Evolutionary conservation across 1,140 invertebrate genomes (phyloP).

Genomic region (Subanguina moxae): DNA sequence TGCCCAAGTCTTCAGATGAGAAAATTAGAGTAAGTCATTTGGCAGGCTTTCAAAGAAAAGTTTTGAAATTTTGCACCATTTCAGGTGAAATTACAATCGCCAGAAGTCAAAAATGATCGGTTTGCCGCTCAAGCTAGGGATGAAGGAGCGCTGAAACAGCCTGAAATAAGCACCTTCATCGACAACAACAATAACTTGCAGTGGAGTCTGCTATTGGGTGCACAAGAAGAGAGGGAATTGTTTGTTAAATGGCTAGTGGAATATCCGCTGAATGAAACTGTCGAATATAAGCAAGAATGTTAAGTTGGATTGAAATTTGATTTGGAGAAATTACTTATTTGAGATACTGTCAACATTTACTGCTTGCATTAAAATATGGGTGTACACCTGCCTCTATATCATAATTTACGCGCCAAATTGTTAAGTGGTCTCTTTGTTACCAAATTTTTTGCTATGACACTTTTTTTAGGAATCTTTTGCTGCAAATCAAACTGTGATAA

Average conservation of each 20-base stretch:
- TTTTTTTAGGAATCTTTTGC: no score
- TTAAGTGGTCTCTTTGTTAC: no score
- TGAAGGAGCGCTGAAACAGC: slow-evolving; percentile 13
- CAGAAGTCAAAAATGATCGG: slow-evolving; percentile 30
- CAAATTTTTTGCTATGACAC: no score
- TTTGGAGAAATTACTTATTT: background rate
- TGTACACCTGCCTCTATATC: no score
- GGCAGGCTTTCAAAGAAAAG: no score
- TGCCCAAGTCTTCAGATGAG: slow-evolving; percentile 60
- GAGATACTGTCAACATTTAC: no score
- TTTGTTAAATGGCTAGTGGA: slow-evolving; percentile 34
- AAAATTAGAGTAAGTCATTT: slow-evolving; percentile 60
- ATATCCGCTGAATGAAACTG: slow-evolving; percentile 12
- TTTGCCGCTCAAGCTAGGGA: background rate
- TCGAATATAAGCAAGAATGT: slow-evolving; percentile 21
- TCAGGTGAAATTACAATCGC: slow-evolving; percentile 43
- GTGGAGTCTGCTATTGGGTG: slow-evolving; percentile 56
- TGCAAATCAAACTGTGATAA: no score
- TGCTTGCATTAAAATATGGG: no score
- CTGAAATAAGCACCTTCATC: slow-evolving; percentile 38
- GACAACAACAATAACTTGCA: slow-evolving; percentile 60
- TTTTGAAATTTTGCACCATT: no score
- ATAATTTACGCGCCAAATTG: no score
- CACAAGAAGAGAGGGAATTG: slow-evolving; percentile 43
- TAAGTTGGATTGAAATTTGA: no score